These are phyloP conservation scores for Cotesia congregata DNA, from an alignment of 2,888 invertebrate species.

Conservation along the genomic window DNA sequence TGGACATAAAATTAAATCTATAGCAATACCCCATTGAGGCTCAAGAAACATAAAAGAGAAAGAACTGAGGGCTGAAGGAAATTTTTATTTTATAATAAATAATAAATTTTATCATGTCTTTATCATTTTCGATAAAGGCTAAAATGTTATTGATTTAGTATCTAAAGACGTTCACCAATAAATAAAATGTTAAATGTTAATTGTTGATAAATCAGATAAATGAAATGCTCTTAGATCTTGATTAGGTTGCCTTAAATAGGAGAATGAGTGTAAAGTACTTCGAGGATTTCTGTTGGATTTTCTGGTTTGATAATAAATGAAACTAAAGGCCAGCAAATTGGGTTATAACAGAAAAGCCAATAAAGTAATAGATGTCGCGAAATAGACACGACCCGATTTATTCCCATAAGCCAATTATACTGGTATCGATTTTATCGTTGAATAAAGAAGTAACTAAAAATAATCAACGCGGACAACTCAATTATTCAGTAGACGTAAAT, in stretches of 20 bases:
- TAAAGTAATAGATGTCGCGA: slow-evolving; percentile 35
- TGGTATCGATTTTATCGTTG: slow-evolving; percentile 27
- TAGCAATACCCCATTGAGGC: background rate
- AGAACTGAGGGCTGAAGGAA: too few relatives aligned
- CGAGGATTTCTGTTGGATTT: background rate
- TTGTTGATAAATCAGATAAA: background rate
- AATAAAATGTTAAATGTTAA: background rate
- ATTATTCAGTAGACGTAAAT: slow-evolving; percentile 25
- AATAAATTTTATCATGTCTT: background rate
- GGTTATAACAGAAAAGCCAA: slow-evolving; percentile 37
- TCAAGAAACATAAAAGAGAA: background rate
- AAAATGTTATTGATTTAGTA: too few relatives aligned
- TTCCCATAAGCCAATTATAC: slow-evolving; percentile 31
- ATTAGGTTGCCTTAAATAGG: background rate
- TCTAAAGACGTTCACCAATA: too few relatives aligned
- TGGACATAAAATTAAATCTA: background rate
- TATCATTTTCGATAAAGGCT: too few relatives aligned
- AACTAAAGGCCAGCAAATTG: slow-evolving; percentile 39
- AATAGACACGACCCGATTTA: slow-evolving; percentile 39
- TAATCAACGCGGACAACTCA: slow-evolving; percentile 29
- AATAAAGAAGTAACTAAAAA: slow-evolving; percentile 17
- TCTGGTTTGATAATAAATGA: slow-evolving; percentile 27
- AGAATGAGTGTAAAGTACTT: background rate
- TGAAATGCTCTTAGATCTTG: slow-evolving; percentile 4
- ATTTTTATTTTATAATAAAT: background rate